Conservation (phyloP, 2,888 invertebrate genomes). For the Pseudococcus longispinus region DNA sequence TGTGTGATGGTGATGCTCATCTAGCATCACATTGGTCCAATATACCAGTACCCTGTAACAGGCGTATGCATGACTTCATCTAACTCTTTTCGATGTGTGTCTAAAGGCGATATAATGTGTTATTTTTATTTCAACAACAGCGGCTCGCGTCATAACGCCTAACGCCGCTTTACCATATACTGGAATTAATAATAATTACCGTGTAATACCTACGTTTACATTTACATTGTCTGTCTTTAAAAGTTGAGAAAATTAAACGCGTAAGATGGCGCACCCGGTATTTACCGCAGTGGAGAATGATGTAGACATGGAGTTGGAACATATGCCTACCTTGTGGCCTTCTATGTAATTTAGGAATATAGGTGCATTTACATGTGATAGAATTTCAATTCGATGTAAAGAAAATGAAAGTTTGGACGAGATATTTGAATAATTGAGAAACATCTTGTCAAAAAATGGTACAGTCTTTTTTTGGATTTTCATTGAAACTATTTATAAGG, state of each 20-base stretch:
- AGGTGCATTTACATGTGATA: too few relatives aligned
- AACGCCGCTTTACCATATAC: not conserved
- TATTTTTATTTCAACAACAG: not conserved
- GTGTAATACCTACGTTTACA: not conserved
- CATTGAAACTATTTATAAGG: too few relatives aligned
- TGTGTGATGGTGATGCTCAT: too few relatives aligned
- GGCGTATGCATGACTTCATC: constrained; percentile 28
- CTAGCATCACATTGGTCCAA: not conserved
- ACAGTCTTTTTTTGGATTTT: too few relatives aligned
- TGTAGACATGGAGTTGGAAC: not conserved
- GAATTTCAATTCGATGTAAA: too few relatives aligned
- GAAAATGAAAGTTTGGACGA: too few relatives aligned
- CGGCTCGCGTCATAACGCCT: constrained; percentile 11
- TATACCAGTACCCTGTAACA: not conserved
- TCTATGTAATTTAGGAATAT: too few relatives aligned
- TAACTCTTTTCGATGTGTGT: not conserved
- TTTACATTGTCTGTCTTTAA: not conserved
- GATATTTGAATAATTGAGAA: too few relatives aligned
- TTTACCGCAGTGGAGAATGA: not conserved
- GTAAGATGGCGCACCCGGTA: not conserved
- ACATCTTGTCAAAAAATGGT: too few relatives aligned
- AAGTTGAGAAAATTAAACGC: not conserved
- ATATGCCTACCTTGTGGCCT: too few relatives aligned
- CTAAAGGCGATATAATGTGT: constrained; percentile 10
- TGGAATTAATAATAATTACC: not conserved